Evolutionary conservation across 2,113 vertebrate species (phyloP).

Genomic region (Chionomys nivalis): DNA sequence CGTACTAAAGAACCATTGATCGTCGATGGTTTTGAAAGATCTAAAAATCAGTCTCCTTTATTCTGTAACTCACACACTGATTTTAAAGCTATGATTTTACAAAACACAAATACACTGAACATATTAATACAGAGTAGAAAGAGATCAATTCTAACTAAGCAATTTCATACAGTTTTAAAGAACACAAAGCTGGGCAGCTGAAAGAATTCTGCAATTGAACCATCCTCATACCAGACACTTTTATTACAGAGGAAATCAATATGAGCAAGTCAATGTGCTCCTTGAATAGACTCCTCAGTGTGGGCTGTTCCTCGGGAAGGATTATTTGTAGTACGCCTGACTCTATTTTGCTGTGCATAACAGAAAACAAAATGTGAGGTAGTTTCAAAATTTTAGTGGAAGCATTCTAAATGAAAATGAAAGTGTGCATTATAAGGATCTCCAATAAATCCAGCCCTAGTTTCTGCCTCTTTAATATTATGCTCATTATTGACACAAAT

Average conservation of each 20-base stretch:
- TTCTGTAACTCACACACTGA: neutral
- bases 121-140: neutral
- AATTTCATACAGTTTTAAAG: neutral
- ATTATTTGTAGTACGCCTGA: neutral
- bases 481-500: neutral
- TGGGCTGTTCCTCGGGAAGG: neutral
- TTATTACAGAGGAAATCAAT: slow-evolving; percentile 32
- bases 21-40: neutral
- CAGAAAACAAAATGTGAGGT: neutral
- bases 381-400: neutral
- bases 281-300: neutral
- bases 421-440: neutral
- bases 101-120: neutral
- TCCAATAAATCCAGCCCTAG: neutral
- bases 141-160: slow-evolving; percentile 9
- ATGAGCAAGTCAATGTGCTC: neutral
- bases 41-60: neutral
- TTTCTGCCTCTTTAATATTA: neutral
- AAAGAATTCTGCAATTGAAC: slow-evolving; percentile 42
- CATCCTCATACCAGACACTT: neutral
- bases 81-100: neutral
- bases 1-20: neutral
- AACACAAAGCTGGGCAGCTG: neutral
- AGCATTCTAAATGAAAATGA: neutral
- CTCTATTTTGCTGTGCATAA: neutral